A percentile compares a stretch with the other conserved stretches of the same genome.
These are phyloP conservation scores for Mobula hypostoma DNA, from an alignment of 2,113 vertebrate species.

Conservation along the genomic window DNA sequence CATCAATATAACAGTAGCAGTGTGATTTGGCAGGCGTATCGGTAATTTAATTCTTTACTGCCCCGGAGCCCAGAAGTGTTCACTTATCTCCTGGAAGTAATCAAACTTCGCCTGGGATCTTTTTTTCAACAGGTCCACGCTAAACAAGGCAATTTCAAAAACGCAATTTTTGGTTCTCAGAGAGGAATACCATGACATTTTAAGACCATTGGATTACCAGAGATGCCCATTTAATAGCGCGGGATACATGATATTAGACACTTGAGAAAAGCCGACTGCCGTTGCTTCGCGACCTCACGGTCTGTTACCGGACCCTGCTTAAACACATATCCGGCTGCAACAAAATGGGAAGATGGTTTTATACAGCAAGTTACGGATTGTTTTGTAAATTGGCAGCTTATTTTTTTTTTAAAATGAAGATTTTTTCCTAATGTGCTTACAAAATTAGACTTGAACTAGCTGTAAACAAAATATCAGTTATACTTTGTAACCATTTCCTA, in stretches of 20 bases:
- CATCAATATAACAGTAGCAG: not conserved
- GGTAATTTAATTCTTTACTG: not conserved
- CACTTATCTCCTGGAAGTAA: not conserved
- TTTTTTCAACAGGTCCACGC: not conserved
- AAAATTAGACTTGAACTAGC: not conserved
- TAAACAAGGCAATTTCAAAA: not conserved
- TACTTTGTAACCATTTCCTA: not conserved
- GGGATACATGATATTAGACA: not conserved
- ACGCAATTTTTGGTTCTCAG: not conserved
- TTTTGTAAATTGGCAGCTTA: not conserved
- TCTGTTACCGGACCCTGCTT: no score
- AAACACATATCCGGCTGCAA: not conserved
- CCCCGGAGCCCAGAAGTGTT: not conserved
- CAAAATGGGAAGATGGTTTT: not conserved
- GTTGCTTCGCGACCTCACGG: not conserved
- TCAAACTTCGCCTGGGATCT: not conserved
- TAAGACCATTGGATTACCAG: not conserved
- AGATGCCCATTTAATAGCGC: not conserved
- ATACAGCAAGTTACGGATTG: not conserved
- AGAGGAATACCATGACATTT: not conserved
- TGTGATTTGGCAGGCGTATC: not conserved
- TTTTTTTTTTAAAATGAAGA: not conserved
- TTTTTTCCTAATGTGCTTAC: not conserved
- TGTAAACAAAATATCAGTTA: not conserved
- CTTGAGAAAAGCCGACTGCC: not conserved